phyloP scores from a whole-genome alignment of 2,113 vertebrate species.

The Cephalopholis sonnerati region DNA sequence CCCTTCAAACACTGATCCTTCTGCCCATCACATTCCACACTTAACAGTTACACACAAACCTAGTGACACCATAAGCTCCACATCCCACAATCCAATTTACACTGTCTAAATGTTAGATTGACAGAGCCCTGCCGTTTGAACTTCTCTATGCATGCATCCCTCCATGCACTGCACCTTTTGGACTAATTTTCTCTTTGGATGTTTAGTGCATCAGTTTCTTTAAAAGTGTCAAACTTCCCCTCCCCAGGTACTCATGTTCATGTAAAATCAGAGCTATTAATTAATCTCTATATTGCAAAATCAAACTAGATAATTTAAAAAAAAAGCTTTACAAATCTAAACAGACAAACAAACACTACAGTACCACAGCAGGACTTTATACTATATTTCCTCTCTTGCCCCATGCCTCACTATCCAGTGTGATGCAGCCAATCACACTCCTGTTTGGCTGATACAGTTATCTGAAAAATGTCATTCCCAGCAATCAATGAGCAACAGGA shows the following conservation, averaged over 20 bases:
- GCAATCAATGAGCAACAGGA: neutral
- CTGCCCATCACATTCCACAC: neutral
- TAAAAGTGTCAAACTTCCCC: neutral
- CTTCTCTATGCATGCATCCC: neutral
- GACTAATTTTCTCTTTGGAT: neutral
- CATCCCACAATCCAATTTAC: neutral
- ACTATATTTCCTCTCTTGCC: neutral
- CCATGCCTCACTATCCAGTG: neutral
- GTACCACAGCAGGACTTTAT: neutral
- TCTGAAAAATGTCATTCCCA: neutral
- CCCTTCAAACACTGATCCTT: neutral
- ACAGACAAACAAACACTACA: neutral
- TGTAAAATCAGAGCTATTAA: too few relatives aligned
- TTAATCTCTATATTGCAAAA: too few relatives aligned
- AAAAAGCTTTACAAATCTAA: neutral
- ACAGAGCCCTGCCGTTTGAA: neutral
- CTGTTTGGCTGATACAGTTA: neutral
- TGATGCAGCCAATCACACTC: neutral
- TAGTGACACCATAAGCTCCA: neutral
- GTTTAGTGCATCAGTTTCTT: neutral
- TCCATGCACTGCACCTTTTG: too few relatives aligned
- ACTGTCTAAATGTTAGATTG: neutral
- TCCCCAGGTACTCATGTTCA: neutral
- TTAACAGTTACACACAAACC: neutral
- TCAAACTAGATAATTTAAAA: neutral